Evolutionary conservation across 2,113 vertebrate genomes (phyloP).

Genomic region (Paralichthys olivaceus): DNA sequence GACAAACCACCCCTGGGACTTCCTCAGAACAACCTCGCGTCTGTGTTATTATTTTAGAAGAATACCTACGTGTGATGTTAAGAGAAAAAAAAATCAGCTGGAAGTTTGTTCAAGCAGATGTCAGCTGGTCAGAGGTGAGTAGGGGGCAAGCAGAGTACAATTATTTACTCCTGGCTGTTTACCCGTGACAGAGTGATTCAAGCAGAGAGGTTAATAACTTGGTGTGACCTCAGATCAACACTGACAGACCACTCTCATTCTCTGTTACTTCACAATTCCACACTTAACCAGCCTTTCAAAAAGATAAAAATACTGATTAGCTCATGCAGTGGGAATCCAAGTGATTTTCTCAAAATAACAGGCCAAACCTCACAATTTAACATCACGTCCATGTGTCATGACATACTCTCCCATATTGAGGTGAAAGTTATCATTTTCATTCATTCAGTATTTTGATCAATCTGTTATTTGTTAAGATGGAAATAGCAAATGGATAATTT

Average conservation of each 20-base stretch:
- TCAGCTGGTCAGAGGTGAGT: slow-evolving; percentile 59
- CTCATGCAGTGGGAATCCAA: slow-evolving; percentile 8
- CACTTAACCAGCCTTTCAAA: slow-evolving; percentile 38
- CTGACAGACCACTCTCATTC: slow-evolving; percentile 47
- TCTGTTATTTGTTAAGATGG: slow-evolving; percentile 15
- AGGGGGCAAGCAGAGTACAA: slow-evolving; percentile 49
- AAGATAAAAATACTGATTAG: slow-evolving; percentile 35
- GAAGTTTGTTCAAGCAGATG: slow-evolving; percentile 62
- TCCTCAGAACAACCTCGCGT: background rate
- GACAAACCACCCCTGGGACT: slow-evolving; percentile 36
- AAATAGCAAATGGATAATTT: slow-evolving; percentile 42
- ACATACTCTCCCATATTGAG: slow-evolving; percentile 4
- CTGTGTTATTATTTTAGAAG: slow-evolving; percentile 34
- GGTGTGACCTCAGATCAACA: slow-evolving; percentile 70
- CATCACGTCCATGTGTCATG: background rate
- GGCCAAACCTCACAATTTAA: background rate
- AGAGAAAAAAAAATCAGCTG: slow-evolving; percentile 9
- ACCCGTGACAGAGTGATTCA: slow-evolving; percentile 67
- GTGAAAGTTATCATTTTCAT: slow-evolving; percentile 4
- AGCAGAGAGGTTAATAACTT: slow-evolving; percentile 79
- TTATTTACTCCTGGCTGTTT: slow-evolving; percentile 77
- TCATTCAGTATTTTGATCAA: background rate
- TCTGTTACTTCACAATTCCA: slow-evolving; percentile 24
- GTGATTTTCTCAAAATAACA: slow-evolving; percentile 1
- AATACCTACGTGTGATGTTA: slow-evolving; percentile 36